Conservation (phyloP, 2,888 invertebrate species). For the Podabrus alpinus region DNA sequence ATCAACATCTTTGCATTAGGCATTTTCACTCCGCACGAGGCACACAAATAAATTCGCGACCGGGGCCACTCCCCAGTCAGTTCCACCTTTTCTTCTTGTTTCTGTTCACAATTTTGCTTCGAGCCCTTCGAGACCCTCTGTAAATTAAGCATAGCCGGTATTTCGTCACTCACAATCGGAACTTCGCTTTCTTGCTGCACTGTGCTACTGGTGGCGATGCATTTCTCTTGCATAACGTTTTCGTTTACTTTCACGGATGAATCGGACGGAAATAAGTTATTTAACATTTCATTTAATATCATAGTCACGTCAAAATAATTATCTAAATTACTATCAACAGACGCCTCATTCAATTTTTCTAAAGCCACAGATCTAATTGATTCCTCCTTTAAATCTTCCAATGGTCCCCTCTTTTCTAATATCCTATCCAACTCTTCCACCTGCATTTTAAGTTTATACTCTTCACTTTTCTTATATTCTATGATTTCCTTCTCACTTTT, state of each 20-base stretch:
- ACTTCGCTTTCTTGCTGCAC: not conserved
- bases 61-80: slow-evolving; percentile 85
- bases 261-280: slow-evolving; percentile 18
- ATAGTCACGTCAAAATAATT: slow-evolving; percentile 24
- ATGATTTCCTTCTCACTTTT: slow-evolving; percentile 50
- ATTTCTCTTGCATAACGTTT: slow-evolving; percentile 8
- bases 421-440: slow-evolving; percentile 64
- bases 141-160: slow-evolving; percentile 20
- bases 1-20: slow-evolving; percentile 75
- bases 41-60: slow-evolving; percentile 82
- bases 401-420: slow-evolving; percentile 64
- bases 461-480: slow-evolving; percentile 48
- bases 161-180: slow-evolving; percentile 47
- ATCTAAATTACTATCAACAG: slow-evolving; percentile 24
- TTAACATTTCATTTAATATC: slow-evolving; percentile 22
- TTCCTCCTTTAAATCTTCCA: slow-evolving; percentile 55
- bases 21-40: slow-evolving; percentile 80
- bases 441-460: slow-evolving; percentile 55
- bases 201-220: slow-evolving; percentile 41
- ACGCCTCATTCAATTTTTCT: slow-evolving; percentile 41
- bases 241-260: not conserved
- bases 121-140: not conserved
- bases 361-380: slow-evolving; percentile 52
- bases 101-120: slow-evolving; percentile 45
- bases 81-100: slow-evolving; percentile 55